Evolutionary conservation across 2,797 vertebrate genomes (phyloP).

Genomic region (Chelidonichthys spinosus): DNA sequence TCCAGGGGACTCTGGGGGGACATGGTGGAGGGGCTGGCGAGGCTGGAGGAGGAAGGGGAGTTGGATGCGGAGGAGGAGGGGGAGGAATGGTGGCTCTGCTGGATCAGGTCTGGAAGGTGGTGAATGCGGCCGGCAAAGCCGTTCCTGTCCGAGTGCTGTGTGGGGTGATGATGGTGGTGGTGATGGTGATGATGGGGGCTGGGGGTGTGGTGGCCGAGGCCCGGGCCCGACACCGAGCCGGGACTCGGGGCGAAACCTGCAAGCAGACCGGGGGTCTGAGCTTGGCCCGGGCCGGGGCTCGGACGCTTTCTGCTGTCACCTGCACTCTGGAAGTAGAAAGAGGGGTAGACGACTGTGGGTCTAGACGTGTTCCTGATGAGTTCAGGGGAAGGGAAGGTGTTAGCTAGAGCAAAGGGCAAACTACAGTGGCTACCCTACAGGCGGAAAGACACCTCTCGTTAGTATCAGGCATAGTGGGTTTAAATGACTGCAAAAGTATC

Average conservation of each 20-base stretch:
- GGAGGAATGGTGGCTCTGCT: slow-evolving; percentile 99
- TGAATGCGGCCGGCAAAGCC: slow-evolving; percentile 97
- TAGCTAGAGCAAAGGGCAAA: slow-evolving; percentile 64
- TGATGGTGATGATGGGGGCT: slow-evolving; percentile 71
- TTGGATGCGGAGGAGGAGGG: slow-evolving; percentile 94
- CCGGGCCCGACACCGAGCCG: slow-evolving; percentile 54
- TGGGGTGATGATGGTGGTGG: slow-evolving; percentile 77
- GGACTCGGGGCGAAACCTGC: slow-evolving; percentile 68
- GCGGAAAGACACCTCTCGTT: slow-evolving; percentile 54
- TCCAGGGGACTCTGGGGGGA: slow-evolving; percentile 90
- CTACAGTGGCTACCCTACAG: slow-evolving; percentile 72
- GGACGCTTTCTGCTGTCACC: slow-evolving; percentile 92
- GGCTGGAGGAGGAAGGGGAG: slow-evolving; percentile 88
- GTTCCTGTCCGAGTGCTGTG: slow-evolving; percentile 93
- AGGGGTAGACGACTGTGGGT: slow-evolving; percentile 94
- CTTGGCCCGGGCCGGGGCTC: slow-evolving; percentile 51
- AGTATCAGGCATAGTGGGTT: slow-evolving; percentile 4
- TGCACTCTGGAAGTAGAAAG: slow-evolving; percentile 99
- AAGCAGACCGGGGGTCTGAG: slow-evolving; percentile 49
- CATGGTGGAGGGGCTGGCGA: slow-evolving; percentile 89
- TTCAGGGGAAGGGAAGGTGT: slow-evolving; percentile 70
- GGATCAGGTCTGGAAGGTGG: slow-evolving; percentile 99
- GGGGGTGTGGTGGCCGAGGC: slow-evolving; percentile 66
- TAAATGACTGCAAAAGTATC: not conserved
- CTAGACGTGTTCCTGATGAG: slow-evolving; percentile 76